Evolutionary conservation across 2,797 vertebrate species (phyloP).

Genomic region (Typhlichthys subterraneus): DNA sequence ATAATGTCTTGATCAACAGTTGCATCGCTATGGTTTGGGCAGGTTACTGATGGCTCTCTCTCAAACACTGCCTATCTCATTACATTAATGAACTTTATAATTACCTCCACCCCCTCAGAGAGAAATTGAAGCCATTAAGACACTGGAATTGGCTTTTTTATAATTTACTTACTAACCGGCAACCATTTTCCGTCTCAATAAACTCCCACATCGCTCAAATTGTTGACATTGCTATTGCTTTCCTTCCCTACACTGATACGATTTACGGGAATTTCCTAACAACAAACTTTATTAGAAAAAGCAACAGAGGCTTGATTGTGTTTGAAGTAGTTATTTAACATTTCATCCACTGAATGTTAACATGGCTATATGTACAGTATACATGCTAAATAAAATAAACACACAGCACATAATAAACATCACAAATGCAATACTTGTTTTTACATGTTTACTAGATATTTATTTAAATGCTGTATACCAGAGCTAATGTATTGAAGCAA

Average conservation of each 20-base stretch:
- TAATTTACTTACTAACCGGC: slow-evolving; percentile 83
- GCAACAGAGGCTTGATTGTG: no score
- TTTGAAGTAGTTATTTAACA: no score
- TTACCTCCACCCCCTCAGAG: slow-evolving; percentile 81
- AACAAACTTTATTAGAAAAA: slow-evolving; percentile 23
- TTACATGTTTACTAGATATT: neutral
- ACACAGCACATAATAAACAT: neutral
- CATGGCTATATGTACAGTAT: neutral
- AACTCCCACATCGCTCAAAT: slow-evolving; percentile 66
- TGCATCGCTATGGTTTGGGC: slow-evolving; percentile 62
- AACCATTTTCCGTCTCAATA: slow-evolving; percentile 84
- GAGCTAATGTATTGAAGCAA: neutral
- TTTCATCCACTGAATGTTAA: neutral
- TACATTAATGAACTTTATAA: slow-evolving; percentile 88
- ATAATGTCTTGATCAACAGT: slow-evolving; percentile 78
- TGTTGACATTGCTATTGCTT: slow-evolving; percentile 47
- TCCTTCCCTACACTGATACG: slow-evolving; percentile 36
- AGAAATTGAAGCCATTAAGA: slow-evolving; percentile 83
- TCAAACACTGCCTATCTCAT: slow-evolving; percentile 81
- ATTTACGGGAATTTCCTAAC: slow-evolving; percentile 33
- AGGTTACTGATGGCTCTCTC: slow-evolving; percentile 71
- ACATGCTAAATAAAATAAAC: neutral
- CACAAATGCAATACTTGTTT: no score
- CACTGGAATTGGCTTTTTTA: slow-evolving; percentile 83
- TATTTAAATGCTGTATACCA: neutral